Percentiles rank a stretch among this genome's conserved stretches.
Conservation (phyloP, 2,888 invertebrate species). For the Drosophila atripex region DNA sequence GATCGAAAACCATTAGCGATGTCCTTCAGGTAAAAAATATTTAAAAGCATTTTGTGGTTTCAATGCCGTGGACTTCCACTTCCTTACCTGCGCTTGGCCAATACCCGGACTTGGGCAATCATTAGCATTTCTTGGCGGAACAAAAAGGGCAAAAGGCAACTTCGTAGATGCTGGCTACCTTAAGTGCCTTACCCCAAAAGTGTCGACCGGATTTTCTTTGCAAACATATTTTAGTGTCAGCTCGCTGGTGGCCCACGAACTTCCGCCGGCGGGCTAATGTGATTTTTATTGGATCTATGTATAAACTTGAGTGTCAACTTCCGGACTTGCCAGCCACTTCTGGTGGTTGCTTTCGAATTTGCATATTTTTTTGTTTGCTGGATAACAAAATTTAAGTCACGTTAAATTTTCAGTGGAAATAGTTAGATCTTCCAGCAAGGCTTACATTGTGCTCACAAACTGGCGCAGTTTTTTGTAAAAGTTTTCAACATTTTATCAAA, state of each 20-base stretch:
- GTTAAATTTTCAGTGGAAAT: not conserved
- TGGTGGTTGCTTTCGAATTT: slow-evolving; percentile 15
- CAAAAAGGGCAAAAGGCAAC: not conserved
- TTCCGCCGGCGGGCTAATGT: slow-evolving; percentile 72
- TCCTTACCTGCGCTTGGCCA: slow-evolving; percentile 4
- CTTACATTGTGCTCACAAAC: not conserved
- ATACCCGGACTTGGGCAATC: slow-evolving; percentile 34
- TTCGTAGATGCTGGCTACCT: slow-evolving; percentile 12
- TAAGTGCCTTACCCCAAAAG: slow-evolving; percentile 64
- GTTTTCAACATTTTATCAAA: not conserved
- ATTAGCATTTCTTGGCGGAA: slow-evolving; percentile 59
- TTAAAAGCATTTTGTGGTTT: slow-evolving; percentile 25
- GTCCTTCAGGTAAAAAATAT: not conserved
- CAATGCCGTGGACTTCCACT: slow-evolving; percentile 19
- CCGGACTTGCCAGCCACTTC: slow-evolving; percentile 44
- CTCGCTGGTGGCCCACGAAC: slow-evolving; percentile 59
- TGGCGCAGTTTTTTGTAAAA: not conserved
- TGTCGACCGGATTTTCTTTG: slow-evolving; percentile 52
- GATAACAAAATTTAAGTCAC: not conserved
- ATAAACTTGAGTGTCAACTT: slow-evolving; percentile 74
- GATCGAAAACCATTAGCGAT: slow-evolving; percentile 7
- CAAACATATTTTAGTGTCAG: slow-evolving; percentile 48
- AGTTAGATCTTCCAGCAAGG: not conserved
- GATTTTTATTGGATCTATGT: slow-evolving; percentile 76
- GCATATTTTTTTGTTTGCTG: not conserved